A percentile compares a stretch with the other conserved stretches of the same genome.
Evolutionary conservation across 2,888 invertebrate species (phyloP).

Genomic region (Drosophila niveifrons): DNA sequence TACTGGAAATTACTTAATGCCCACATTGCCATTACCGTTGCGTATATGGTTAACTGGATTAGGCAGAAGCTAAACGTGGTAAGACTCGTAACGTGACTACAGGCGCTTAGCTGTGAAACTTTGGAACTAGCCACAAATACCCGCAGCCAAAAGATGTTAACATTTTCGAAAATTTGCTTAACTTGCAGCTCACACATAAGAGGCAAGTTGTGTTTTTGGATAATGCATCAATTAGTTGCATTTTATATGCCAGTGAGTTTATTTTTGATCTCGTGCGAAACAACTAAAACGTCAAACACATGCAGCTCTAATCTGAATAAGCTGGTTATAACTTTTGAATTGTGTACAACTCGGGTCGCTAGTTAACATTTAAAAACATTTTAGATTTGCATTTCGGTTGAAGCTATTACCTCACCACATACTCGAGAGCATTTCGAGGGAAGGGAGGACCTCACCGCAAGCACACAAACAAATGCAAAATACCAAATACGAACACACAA

Average conservation of each 20-base stretch:
- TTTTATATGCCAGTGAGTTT: not conserved
- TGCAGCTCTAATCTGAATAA: conserved; percentile 32
- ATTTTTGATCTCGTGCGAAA: conserved; percentile 16
- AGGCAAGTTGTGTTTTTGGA: not conserved
- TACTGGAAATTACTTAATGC: conserved; percentile 56
- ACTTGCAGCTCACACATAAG: not conserved
- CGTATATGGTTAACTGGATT: conserved; percentile 62
- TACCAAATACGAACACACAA: conserved; percentile 1
- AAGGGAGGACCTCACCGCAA: conserved; percentile 24
- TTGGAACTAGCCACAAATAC: conserved; percentile 6
- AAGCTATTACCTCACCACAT: conserved; percentile 33
- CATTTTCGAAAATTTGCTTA: conserved; percentile 4
- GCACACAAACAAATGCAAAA: conserved; percentile 6
- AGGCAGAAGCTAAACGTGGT: conserved; percentile 28
- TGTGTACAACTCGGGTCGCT: not conserved
- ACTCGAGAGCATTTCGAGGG: conserved; percentile 11
- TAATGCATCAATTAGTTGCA: not conserved
- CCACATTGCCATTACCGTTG: conserved; percentile 53
- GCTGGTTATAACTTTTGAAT: conserved; percentile 48
- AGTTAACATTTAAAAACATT: conserved; percentile 29
- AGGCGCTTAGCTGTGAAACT: not conserved
- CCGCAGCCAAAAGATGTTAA: not conserved
- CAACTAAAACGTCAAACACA: conserved; percentile 22
- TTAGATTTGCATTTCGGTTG: conserved; percentile 39
- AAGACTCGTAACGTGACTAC: conserved; percentile 27